Conservation (phyloP, 2,113 vertebrate species). For the Mesoclemmys tuberculata region DNA sequence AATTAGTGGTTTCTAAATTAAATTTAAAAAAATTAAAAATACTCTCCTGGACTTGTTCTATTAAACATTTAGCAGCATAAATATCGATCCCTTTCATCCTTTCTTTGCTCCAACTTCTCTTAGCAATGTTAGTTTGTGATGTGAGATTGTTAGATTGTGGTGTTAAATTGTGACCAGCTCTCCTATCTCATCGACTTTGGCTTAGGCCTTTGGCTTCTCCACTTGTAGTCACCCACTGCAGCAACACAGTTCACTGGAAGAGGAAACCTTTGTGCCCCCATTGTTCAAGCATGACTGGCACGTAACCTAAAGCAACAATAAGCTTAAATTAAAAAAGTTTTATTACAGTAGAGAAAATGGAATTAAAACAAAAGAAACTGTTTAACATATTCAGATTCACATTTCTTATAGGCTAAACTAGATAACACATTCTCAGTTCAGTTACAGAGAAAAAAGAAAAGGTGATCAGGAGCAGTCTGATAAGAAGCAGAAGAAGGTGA, state of each 20-base stretch:
- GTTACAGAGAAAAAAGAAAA: too few species aligned
- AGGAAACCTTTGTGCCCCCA: too few species aligned
- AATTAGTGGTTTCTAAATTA: background rate
- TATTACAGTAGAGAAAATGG: background rate
- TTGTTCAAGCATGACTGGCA: too few species aligned
- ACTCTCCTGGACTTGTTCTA: background rate
- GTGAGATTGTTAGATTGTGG: background rate
- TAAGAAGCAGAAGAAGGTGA: too few species aligned
- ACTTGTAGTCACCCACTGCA: background rate
- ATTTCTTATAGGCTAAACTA: background rate
- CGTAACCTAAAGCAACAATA: too few species aligned
- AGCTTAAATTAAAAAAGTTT: background rate
- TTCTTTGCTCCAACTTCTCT: background rate
- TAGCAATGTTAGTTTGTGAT: background rate
- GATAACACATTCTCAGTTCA: background rate
- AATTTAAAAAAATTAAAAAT: background rate
- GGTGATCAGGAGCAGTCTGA: too few species aligned
- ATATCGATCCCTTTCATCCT: background rate
- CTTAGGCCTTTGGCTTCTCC: background rate
- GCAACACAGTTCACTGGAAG: too few species aligned
- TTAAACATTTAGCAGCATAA: background rate
- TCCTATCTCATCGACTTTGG: background rate
- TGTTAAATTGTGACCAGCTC: background rate
- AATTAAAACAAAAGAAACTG: background rate
- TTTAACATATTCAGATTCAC: background rate